Evolutionary conservation across 2,797 vertebrate species (phyloP).

Genomic region (Sebastes trivittatus): DNA sequence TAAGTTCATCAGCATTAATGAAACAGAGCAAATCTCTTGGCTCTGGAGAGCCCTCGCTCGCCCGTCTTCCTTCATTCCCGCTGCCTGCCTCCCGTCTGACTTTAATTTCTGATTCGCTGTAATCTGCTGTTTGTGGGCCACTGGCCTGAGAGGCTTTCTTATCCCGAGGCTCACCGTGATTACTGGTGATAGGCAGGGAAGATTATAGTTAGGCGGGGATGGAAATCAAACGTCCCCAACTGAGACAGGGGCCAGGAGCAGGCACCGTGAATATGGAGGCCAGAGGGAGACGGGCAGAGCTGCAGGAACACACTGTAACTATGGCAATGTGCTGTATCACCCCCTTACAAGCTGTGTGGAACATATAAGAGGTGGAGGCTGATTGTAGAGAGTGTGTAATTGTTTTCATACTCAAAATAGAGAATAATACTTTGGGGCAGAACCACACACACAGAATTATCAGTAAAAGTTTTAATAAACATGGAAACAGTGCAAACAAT

Average conservation of each 20-base stretch:
- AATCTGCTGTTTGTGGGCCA: conserved; percentile 58
- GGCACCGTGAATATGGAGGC: neutral
- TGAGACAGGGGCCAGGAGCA: conserved; percentile 1
- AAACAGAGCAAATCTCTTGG: conserved; percentile 55
- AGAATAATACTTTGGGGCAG: neutral
- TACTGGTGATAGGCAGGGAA: conserved; percentile 63
- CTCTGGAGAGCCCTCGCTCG: conserved; percentile 26
- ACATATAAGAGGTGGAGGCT: neutral
- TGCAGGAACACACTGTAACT: neutral
- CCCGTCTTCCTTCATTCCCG: conserved; percentile 30
- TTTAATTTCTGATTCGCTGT: conserved; percentile 66
- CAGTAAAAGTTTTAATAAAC: conserved; percentile 12
- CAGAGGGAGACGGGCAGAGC: neutral
- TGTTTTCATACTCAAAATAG: conserved; percentile 22
- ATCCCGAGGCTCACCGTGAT: conserved; percentile 58
- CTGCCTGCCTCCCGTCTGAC: conserved; percentile 27
- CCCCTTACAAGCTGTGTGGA: conserved; percentile 7
- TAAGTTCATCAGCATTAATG: conserved; percentile 72
- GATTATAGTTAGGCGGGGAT: conserved; percentile 51
- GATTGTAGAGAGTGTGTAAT: neutral
- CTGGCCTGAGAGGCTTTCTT: conserved; percentile 52
- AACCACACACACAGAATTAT: neutral
- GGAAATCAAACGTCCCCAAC: conserved; percentile 50
- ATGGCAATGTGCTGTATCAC: conserved; percentile 5
- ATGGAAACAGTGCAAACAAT: conserved; percentile 18